Percentiles rank a stretch among this genome's conserved stretches.
phyloP scores from a whole-genome alignment of 2,797 vertebrate genomes.

The Glossophaga mutica region DNA sequence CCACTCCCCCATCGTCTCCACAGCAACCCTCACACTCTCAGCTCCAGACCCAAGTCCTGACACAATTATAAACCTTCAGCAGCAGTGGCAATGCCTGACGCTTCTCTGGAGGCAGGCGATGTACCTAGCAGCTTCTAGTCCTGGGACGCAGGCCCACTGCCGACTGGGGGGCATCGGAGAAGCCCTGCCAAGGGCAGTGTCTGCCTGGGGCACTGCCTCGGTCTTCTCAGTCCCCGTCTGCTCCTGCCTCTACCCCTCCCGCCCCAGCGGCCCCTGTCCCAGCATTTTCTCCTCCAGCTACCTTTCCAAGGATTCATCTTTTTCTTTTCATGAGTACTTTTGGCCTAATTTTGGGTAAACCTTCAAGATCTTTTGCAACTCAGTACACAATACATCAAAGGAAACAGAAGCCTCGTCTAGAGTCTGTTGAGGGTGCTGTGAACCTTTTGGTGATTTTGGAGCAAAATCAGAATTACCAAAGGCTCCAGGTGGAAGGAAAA shows the following conservation, averaged over 20 bases:
- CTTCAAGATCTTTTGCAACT: not conserved
- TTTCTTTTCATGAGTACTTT: not conserved
- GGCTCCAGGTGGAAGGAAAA: not conserved
- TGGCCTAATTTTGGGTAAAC: not conserved
- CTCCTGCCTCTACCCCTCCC: not conserved
- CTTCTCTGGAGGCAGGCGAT: not conserved
- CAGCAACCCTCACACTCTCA: not conserved
- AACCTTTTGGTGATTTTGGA: not conserved
- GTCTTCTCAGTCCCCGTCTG: not conserved
- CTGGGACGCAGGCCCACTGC: not conserved
- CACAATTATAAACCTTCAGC: not conserved
- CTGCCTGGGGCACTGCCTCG: not conserved
- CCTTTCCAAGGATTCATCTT: not conserved
- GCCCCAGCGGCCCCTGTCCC: not conserved
- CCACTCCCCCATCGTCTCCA: not conserved
- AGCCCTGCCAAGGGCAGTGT: not conserved
- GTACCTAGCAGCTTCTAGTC: not conserved
- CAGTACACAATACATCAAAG: not conserved
- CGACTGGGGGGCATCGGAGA: accelerated
- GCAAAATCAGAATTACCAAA: not conserved
- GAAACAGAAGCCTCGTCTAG: not conserved
- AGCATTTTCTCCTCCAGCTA: not conserved
- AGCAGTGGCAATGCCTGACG: not conserved
- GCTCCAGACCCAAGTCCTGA: not conserved
- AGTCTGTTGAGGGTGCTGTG: not conserved